phyloP scores from a whole-genome alignment of 92 coral and sea anemone species.

The Porites evermanni region DNA sequence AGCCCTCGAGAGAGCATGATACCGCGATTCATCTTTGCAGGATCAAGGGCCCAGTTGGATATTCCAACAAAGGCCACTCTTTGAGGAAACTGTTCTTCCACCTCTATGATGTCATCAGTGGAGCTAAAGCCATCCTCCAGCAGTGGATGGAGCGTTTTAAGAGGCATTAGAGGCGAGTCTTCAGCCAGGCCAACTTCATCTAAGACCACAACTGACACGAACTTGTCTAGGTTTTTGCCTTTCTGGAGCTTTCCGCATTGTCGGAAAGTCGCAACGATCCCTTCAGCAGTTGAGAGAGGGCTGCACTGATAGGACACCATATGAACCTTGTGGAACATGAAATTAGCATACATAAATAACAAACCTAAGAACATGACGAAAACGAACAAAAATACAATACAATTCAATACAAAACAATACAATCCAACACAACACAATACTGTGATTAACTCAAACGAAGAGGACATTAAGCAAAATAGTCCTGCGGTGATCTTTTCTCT shows the following conservation, averaged over 20 bases:
- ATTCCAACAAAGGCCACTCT: constrained; percentile 90
- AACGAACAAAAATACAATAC: background rate
- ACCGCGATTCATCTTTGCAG: constrained; percentile 91
- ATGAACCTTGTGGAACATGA: constrained; percentile 60
- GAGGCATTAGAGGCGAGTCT: constrained; percentile 83
- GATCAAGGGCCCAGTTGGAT: constrained; percentile 93
- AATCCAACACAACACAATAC: too few relatives aligned
- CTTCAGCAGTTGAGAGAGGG: constrained; percentile 80
- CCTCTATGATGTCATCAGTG: constrained; percentile 57
- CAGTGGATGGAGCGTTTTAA: constrained; percentile 86
- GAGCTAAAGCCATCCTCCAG: constrained; percentile 81
- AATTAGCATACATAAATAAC: background rate
- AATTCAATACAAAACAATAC: too few relatives aligned
- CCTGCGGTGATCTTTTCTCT: background rate
- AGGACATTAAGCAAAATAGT: background rate
- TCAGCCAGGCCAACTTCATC: constrained; percentile 84
- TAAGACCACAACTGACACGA: constrained; percentile 76
- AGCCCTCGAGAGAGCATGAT: constrained; percentile 82
- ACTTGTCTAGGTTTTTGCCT: constrained; percentile 72
- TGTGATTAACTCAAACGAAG: background rate
- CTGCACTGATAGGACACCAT: constrained; percentile 85
- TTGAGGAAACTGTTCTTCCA: constrained; percentile 56
- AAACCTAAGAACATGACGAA: background rate
- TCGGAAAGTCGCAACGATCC: constrained; percentile 69
- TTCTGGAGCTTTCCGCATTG: constrained; percentile 76